Conservation (phyloP, 1,140 invertebrate species). For the Rhyzopertha dominica region DNA sequence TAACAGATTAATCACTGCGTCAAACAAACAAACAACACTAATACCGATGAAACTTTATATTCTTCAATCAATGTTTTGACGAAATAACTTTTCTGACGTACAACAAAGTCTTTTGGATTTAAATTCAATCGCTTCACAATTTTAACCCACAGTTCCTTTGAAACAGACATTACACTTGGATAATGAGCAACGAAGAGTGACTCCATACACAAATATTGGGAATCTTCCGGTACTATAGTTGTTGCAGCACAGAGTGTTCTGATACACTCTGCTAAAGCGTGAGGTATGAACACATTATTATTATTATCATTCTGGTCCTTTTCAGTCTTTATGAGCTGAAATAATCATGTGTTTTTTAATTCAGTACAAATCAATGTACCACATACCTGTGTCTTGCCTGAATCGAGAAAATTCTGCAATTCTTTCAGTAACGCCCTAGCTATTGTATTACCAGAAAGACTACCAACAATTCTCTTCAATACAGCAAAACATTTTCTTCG, state of each 20-base stretch:
- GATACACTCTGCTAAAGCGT: conserved; percentile 46
- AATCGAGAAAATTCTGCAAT: conserved; percentile 54
- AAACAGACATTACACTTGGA: conserved; percentile 54
- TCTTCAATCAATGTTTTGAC: conserved; percentile 56
- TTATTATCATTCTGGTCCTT: conserved; percentile 17
- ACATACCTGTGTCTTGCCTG: conserved; percentile 42
- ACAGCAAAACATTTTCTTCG: conserved; percentile 41
- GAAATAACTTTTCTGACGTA: conserved; percentile 51
- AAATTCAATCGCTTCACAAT: conserved; percentile 54
- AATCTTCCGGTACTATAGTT: conserved; percentile 48
- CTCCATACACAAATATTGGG: conserved; percentile 54
- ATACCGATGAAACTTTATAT: conserved; percentile 53
- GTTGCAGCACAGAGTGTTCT: conserved; percentile 50
- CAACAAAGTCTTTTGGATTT: conserved; percentile 54
- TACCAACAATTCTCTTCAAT: conserved; percentile 38
- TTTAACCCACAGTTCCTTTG: conserved; percentile 57
- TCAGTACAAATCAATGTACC: background rate
- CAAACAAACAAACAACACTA: conserved; percentile 27
- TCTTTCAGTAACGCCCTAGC: conserved; percentile 55
- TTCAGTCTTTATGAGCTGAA: conserved; percentile 9
- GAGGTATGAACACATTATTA: conserved; percentile 22
- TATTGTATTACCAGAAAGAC: conserved; percentile 42
- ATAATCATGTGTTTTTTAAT: conserved; percentile 2
- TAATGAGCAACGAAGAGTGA: conserved; percentile 64
- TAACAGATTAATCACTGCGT: conserved; percentile 8